Base-by-base conservation (phyloP, 2,888 invertebrate species). In the Amiota mariae region DNA sequence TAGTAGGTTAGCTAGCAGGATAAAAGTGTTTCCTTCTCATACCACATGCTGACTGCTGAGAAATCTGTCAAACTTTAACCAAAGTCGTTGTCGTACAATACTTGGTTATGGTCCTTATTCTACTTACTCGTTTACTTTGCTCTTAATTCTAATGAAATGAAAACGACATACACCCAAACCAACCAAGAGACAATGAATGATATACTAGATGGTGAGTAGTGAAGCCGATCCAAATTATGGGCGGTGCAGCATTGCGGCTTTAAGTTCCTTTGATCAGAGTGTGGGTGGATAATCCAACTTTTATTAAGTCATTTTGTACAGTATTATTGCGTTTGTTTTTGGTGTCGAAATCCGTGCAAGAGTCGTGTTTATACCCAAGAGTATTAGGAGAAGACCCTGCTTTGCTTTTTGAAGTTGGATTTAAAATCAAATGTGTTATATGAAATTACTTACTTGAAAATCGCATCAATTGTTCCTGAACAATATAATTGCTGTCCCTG, bases 241-340 rank as follows among this genome's bases (percentile, higher is more conserved):
- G 59, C 18, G 66, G 36, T 36, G 36, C 36, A 36, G 6, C n/a
- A n/a, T n/a, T 6, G 36, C 36, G 70, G 18, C 9, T 70, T 54
- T 75, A 78, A 79, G 78, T 80, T 81, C 76, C 77, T 78, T 57
- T 13, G 9, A 51, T 68, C 76, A 73, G 77, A 36, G 75, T 78
- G 78, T 80, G 79, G 79, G 77, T 75, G 82, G 87, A 87, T 87
- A 87, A 87, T 88, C 87, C 88, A 87, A 87, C 87, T 87, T 87
- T 87, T 88, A 87, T 87, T 88, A 87, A 87, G 87, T 86, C 88
- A 87, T 88, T 86, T 86, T 80, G 72, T 36, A 72, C 76, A 75
- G 64, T 71, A 72, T 59, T 76, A 71, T 75, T 75, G 54, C 70
- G 10, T 12, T 36, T 78, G 83, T 80, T 77, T 85, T 12, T 20